A percentile compares a stretch with the other conserved stretches of the same genome.
Conservation (phyloP, 2,113 vertebrate genomes). For the Ivindomyrus marchei region DNA sequence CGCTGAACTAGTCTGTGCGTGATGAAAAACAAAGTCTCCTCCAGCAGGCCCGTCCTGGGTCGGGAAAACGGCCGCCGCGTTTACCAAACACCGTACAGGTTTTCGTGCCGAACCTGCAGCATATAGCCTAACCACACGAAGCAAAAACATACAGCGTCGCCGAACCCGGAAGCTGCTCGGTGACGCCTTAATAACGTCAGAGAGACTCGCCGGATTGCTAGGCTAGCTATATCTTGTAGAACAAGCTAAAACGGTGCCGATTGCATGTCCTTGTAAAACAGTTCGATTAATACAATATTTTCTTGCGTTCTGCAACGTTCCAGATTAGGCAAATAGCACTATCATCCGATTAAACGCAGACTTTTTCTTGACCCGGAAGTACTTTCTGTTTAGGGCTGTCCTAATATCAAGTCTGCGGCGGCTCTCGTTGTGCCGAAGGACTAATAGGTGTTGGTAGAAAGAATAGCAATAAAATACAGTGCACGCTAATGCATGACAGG, state of each 20-base stretch:
- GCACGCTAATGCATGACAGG: background rate
- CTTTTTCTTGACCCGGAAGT: background rate
- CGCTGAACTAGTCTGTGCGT: background rate
- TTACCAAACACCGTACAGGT: background rate
- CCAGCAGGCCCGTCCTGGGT: too few species aligned
- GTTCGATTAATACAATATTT: background rate
- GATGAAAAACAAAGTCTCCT: background rate
- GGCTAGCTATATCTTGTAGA: background rate
- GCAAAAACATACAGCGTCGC: conserved; percentile 40
- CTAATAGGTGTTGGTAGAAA: background rate
- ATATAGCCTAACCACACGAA: background rate
- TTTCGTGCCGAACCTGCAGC: background rate
- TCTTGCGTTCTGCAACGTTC: background rate
- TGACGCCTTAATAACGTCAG: background rate
- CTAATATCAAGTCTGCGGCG: background rate
- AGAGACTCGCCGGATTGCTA: background rate
- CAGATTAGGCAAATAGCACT: background rate
- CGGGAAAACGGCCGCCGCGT: background rate
- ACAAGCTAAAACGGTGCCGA: conserved; percentile 18
- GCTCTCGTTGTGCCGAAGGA: background rate
- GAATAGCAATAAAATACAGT: background rate
- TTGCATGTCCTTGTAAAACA: conserved; percentile 33
- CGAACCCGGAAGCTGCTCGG: conserved; percentile 31
- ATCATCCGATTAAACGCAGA: background rate
- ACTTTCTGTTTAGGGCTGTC: background rate